Base-by-base conservation (phyloP, 2,113 vertebrate species). In the Nicator chloris region DNA sequence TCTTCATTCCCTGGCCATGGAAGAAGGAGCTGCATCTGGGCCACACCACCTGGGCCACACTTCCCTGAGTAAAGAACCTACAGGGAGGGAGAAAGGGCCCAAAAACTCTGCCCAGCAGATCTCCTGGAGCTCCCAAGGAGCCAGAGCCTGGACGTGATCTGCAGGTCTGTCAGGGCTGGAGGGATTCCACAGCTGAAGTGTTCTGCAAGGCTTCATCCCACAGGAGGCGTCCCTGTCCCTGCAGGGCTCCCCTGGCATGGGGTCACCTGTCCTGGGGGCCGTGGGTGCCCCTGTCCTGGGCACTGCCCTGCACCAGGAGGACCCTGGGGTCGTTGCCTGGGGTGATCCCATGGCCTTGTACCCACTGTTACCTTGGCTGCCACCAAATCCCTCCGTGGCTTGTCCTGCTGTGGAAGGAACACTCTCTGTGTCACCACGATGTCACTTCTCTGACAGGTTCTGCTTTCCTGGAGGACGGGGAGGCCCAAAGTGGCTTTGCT, bases 161-260 rank as follows among this genome's bases (percentile, higher is more conserved):
- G 89, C 45, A 66, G 42, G 19, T 56, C 65, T 75, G 15, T 7
- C 4, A 49, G 61, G 37, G 72, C 57, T 75, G 91, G 35, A 68
- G 15, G 39, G 33, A 51, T 13, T 27, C 51, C 51, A n/a, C 8
- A 70, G 64, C 44, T 9, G 0, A 3, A 50, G 44, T 1, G 10
- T 15, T 61, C 45, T 86, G 79, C 75, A 92, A 21, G 59, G 2
- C 26, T 56, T n/a, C 61, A 39, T 22, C 83, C 86, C 78, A n/a
- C 53, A 31, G 69, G 61, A 68, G n/a, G 10, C 31, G 13, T 1
- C 39, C 23, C 77, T 60, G 45, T 39, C 2, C 5, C 80, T 44
- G 60, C 71, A 63, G 66, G 49, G 45, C 63, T 76, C 37, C 40
- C 42, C 31, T 57, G 50, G 44, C 24, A 4, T 1, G 6, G 59